Evolutionary conservation across 2,113 vertebrate genomes (phyloP).

Genomic region (Hirundichthys speculiger): DNA sequence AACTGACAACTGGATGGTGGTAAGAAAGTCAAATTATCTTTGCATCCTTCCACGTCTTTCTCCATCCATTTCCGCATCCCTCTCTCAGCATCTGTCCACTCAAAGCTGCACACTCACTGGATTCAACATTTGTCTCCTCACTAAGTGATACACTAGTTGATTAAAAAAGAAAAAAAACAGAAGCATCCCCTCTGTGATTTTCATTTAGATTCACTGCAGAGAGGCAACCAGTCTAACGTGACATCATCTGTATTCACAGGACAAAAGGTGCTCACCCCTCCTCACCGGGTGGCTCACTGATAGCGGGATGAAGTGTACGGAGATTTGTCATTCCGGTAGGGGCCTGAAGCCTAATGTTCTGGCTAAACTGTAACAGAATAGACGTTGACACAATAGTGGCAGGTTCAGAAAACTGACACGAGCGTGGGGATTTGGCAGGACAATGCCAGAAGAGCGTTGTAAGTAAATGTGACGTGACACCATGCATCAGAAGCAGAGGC

Average conservation of each 20-base stretch:
- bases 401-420: constrained; percentile 51
- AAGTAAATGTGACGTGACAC: constrained; percentile 42
- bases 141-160: constrained; percentile 24
- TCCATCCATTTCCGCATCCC: background rate
- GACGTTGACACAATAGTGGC: constrained; percentile 60
- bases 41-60: background rate
- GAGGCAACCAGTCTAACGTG: constrained; percentile 39
- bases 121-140: constrained; percentile 27
- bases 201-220: constrained; percentile 3
- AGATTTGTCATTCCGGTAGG: constrained; percentile 47
- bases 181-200: constrained; percentile 25
- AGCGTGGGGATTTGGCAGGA: constrained; percentile 30
- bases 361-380: constrained; percentile 57
- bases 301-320: background rate
- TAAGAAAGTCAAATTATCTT: constrained; percentile 2
- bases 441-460: constrained; percentile 20
- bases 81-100: constrained; percentile 25
- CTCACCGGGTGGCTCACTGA: constrained; percentile 2
- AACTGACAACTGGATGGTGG: background rate
- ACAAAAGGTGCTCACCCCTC: background rate
- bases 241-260: constrained; percentile 48
- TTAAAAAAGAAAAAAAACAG: background rate
- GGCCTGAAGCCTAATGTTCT: constrained; percentile 46
- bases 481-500: constrained; percentile 45
- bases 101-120: constrained; percentile 10